A percentile compares a stretch with the other conserved stretches of the same genome.
Conservation (phyloP, 2,888 invertebrate genomes). For the Scrobipalpa atriplicella region DNA sequence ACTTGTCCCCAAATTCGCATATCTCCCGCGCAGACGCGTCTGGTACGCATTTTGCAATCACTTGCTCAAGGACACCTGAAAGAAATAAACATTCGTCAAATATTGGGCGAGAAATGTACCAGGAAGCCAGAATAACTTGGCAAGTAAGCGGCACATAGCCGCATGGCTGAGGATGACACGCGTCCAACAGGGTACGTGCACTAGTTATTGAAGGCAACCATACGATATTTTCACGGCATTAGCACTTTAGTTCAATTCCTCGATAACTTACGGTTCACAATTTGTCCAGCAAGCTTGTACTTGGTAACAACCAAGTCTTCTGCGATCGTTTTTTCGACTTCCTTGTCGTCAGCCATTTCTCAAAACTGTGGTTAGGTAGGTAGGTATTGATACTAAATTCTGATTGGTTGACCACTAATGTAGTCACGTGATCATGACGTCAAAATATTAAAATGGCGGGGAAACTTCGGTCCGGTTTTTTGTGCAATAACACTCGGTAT, state of each 20-base stretch:
- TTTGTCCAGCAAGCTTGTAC: constrained; percentile 99
- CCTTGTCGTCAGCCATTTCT: constrained; percentile 93
- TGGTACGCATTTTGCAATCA: constrained; percentile 92
- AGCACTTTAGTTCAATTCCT: not conserved
- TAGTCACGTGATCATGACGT: constrained; percentile 65
- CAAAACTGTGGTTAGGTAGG: constrained; percentile 67
- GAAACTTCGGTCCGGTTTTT: constrained; percentile 35
- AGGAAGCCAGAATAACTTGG: constrained; percentile 38
- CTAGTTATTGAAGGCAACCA: constrained; percentile 13
- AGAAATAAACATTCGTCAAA: constrained; percentile 49
- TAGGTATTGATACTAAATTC: constrained; percentile 47
- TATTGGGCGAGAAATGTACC: constrained; percentile 29
- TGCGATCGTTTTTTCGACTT: constrained; percentile 97
- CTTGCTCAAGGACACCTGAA: constrained; percentile 94
- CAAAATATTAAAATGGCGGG: constrained; percentile 56
- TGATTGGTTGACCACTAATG: constrained; percentile 44
- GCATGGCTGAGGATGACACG: constrained; percentile 77
- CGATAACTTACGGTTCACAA: constrained; percentile 95
- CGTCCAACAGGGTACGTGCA: constrained; percentile 56
- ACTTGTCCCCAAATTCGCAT: constrained; percentile 95
- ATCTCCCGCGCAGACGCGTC: constrained; percentile 95
- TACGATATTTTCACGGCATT: not conserved
- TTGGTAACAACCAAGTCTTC: constrained; percentile 99
- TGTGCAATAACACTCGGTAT: too few species aligned
- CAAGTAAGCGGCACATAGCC: constrained; percentile 57